Conservation (phyloP, 2,113 vertebrate species). For the Grammomys surdaster region DNA sequence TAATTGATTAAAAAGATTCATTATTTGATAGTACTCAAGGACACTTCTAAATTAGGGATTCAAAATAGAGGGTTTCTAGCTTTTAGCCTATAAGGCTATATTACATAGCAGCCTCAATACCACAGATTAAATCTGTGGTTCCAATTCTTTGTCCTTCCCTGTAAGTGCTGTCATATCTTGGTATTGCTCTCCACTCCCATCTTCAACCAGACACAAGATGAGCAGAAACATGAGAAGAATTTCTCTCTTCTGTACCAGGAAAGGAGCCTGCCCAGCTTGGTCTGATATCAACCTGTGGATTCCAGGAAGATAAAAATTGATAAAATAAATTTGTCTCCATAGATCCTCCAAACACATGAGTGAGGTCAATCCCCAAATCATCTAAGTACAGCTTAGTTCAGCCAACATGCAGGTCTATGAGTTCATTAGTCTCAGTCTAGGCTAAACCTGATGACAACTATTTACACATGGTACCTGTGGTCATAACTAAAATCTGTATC, state of each 20-base stretch:
- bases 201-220: rapidly evolving
- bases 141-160: neutral
- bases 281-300: neutral
- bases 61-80: neutral
- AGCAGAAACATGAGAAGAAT: neutral
- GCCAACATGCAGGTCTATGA: neutral
- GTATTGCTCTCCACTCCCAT: neutral
- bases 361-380: neutral
- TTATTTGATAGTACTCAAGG: neutral
- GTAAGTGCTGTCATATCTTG: neutral
- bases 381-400: neutral
- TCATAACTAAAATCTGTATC: neutral
- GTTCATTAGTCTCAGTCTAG: neutral
- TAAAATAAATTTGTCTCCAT: neutral
- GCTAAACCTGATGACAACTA: neutral
- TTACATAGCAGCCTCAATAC: neutral
- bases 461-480: neutral
- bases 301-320: neutral
- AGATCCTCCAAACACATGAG: neutral
- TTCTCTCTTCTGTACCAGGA: neutral
- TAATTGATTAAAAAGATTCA: neutral
- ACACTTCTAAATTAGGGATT: neutral
- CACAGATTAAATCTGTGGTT: neutral
- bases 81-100: neutral
- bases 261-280: neutral